Evolutionary conservation across 2,888 invertebrate genomes (phyloP).

Genomic region (Luperina testacea): DNA sequence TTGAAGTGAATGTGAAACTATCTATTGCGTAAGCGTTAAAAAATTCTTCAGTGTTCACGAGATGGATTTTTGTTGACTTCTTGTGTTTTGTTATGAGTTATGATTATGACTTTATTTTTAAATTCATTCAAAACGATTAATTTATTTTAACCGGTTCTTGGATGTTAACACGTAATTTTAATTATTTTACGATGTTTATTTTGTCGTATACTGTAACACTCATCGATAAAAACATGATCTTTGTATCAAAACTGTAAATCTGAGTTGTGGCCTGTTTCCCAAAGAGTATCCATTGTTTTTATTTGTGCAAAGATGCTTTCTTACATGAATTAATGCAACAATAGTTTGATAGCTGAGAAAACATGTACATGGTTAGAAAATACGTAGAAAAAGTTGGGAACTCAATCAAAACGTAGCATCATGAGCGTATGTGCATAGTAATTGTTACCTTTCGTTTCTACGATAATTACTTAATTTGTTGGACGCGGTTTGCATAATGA

Average conservation of each 20-base stretch:
- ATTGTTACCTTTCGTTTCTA: slow-evolving; percentile 77
- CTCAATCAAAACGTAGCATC: slow-evolving; percentile 65
- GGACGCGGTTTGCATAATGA: slow-evolving; percentile 67
- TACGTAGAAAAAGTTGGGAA: slow-evolving; percentile 78
- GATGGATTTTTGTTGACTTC: slow-evolving; percentile 74
- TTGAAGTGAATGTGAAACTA: slow-evolving; percentile 87
- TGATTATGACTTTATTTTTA: slow-evolving; percentile 56
- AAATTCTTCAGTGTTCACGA: slow-evolving; percentile 74
- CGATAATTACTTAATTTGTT: slow-evolving; percentile 73
- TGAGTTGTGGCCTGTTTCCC: slow-evolving; percentile 69
- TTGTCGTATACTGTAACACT: slow-evolving; percentile 58
- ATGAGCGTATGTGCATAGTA: slow-evolving; percentile 70
- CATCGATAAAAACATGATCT: not conserved
- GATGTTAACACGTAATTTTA: slow-evolving; percentile 49
- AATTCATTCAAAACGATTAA: slow-evolving; percentile 42
- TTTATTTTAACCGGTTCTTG: slow-evolving; percentile 35
- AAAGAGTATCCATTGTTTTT: slow-evolving; percentile 62
- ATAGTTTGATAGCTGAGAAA: slow-evolving; percentile 71
- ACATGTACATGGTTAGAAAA: slow-evolving; percentile 74
- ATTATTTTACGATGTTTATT: slow-evolving; percentile 27
- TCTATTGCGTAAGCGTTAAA: slow-evolving; percentile 81
- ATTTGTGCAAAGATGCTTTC: slow-evolving; percentile 59
- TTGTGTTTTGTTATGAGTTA: slow-evolving; percentile 66
- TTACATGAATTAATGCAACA: slow-evolving; percentile 71
- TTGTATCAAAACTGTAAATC: slow-evolving; percentile 12